Evolutionary conservation across 2,888 invertebrate genomes (phyloP).

Genomic region (Apoda limacodes): DNA sequence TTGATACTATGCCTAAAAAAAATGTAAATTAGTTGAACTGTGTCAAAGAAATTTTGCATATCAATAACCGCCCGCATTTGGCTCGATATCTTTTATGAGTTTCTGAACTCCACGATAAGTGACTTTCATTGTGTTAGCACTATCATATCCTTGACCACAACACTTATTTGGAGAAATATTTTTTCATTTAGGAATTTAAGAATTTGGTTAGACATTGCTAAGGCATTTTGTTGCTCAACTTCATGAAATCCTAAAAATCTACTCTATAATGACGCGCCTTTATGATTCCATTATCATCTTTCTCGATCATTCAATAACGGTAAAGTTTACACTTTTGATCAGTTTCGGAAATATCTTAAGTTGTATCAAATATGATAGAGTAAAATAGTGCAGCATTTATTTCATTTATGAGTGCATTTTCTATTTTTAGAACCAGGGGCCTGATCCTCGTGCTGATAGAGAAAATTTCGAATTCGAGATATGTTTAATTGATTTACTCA

Average conservation of each 20-base stretch:
- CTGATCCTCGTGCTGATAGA: too few species aligned
- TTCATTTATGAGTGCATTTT: conserved; percentile 17
- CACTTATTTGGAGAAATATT: conserved; percentile 14
- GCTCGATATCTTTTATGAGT: too few species aligned
- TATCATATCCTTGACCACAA: conserved; percentile 10
- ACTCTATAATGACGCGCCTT: conserved; percentile 13
- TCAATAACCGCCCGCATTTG: conserved; percentile 12
- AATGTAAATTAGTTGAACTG: conserved; percentile 10
- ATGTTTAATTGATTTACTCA: too few species aligned
- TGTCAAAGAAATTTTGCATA: too few species aligned
- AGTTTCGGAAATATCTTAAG: conserved; percentile 17
- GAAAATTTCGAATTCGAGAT: too few species aligned
- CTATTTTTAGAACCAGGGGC: conserved; percentile 15
- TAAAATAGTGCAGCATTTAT: conserved; percentile 16
- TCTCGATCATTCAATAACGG: conserved; percentile 15
- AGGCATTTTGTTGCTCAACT: conserved; percentile 17
- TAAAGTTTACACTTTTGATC: conserved; percentile 16
- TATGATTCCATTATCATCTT: conserved; percentile 13
- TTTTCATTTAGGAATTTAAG: conserved; percentile 17
- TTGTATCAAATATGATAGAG: conserved; percentile 18
- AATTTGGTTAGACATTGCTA: conserved; percentile 16
- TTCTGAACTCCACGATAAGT: conserved; percentile 12
- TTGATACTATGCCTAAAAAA: too few species aligned
- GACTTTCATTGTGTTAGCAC: conserved; percentile 9
- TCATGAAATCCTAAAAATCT: conserved; percentile 18